Base-by-base conservation (phyloP, 2,797 vertebrate species). In the Geotrypetes seraphini region DNA sequence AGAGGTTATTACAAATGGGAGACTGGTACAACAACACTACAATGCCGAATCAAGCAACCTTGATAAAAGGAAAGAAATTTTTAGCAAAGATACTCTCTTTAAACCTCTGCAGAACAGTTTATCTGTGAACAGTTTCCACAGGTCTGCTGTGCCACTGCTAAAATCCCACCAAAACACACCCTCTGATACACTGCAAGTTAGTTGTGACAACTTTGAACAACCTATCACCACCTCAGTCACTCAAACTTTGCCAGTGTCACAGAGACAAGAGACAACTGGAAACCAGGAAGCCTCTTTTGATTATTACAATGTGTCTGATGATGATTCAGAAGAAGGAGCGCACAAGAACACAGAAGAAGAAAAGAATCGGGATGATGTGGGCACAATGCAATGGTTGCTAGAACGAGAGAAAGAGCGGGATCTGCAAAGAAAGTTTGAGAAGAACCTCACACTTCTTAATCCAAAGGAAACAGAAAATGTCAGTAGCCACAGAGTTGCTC, bases 251-350 rank as follows among this genome's bases (percentile, higher is more conserved):
- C 84, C 89, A 0, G 64, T 78, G 38, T 84, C 88, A 57, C 90
- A 88, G 63, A 79, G 86, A 21, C 81, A 73, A 42, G 92, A 94
- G 54, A 49, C 85, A 1, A 25, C 71, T 0, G 76, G 78, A 10
- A 91, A 87, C 57, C 82, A 79, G 47, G 91, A 94, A 49, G 84
- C 84, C 31, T 86, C 90, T 21, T 97, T 97, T 1, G 95, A 98
- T 79, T 98, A 98, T 69, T 98, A 98, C 71, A 98, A 98, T 0
- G 95, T 97, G 10, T 97, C 93, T 0, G 96, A 99, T 10, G 95
- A 98, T 0, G 95, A 98, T 0, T 88, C 92, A 0, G 95, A 97
- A 58, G 94, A 94, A 46, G 86, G 87, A 15, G 86, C 71, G 35
- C 76, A 77, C 71, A 96, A 96, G 73, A 87, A 91, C 32, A 39